These are phyloP conservation scores for Beris morrisii DNA, from an alignment of 2,888 invertebrate genomes.

Conservation along the genomic window DNA sequence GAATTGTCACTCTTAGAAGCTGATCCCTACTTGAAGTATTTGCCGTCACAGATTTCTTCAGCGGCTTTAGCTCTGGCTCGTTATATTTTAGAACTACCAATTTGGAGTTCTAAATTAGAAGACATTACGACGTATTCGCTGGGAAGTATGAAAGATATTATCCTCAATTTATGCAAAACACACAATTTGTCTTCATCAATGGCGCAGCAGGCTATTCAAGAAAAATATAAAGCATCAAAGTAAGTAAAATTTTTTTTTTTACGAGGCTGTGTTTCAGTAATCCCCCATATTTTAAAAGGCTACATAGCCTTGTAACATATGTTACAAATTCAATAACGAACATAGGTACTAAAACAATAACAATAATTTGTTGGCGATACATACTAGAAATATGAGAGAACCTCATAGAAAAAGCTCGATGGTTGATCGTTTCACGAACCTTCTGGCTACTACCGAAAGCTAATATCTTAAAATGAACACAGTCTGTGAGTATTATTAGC, in stretches of 20 bases:
- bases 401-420: too few relatives aligned
- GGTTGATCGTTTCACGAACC: too few relatives aligned
- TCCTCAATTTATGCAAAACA: slow-evolving; percentile 69
- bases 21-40: slow-evolving; percentile 79
- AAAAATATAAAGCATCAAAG: slow-evolving; percentile 83
- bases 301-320: too few relatives aligned
- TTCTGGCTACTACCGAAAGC: too few relatives aligned
- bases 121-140: slow-evolving; percentile 69
- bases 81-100: slow-evolving; percentile 62
- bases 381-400: too few relatives aligned
- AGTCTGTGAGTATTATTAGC: too few relatives aligned
- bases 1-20: slow-evolving; percentile 85
- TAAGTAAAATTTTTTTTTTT: slow-evolving; percentile 52
- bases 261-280: too few relatives aligned
- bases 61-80: slow-evolving; percentile 80
- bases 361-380: too few relatives aligned
- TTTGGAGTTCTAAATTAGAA: slow-evolving; percentile 70
- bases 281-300: too few relatives aligned
- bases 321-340: too few relatives aligned
- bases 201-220: slow-evolving; percentile 82
- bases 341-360: too few relatives aligned
- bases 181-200: slow-evolving; percentile 68
- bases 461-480: too few relatives aligned
- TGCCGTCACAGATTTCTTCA: slow-evolving; percentile 82
- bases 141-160: slow-evolving; percentile 66